Conservation (phyloP, 2,888 invertebrate genomes). For the Chelonus formosanus region DNA sequence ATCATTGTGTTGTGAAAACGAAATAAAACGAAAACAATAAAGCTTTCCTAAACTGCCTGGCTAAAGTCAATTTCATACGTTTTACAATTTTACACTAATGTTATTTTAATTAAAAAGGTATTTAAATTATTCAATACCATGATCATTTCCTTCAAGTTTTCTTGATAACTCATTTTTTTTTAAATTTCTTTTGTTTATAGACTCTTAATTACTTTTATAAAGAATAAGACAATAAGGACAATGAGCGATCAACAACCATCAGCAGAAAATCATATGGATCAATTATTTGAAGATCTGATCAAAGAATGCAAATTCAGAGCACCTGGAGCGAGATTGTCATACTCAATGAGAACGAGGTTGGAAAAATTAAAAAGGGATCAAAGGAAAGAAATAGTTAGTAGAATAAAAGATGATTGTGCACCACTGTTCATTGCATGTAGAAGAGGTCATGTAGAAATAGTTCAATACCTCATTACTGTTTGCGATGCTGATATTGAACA, state of each 20-base stretch:
- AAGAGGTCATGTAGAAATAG: constrained; percentile 83
- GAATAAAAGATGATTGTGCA: constrained; percentile 79
- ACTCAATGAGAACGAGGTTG: constrained; percentile 67
- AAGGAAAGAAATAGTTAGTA: constrained; percentile 75
- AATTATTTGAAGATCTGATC: constrained; percentile 72
- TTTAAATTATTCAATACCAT: too few species aligned
- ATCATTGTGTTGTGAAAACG: too few species aligned
- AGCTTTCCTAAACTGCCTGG: too few species aligned
- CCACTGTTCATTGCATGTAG: constrained; percentile 83
- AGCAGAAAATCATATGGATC: constrained; percentile 58
- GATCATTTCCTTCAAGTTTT: too few species aligned
- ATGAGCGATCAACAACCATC: constrained; percentile 15
- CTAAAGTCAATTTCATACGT: too few species aligned
- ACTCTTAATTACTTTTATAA: too few species aligned
- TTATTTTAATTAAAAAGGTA: too few species aligned
- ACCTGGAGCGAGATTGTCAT: constrained; percentile 75
- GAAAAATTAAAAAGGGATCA: constrained; percentile 71
- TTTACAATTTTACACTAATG: too few species aligned
- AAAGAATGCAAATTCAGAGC: constrained; percentile 74
- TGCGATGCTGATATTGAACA: constrained; percentile 89
- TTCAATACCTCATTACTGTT: constrained; percentile 82
- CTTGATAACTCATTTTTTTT: too few species aligned
- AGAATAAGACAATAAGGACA: constrained; percentile 1
- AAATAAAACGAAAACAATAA: too few species aligned
- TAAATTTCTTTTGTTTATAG: too few species aligned